A percentile compares a stretch with the other conserved stretches of the same genome.
These are phyloP conservation scores for Sanderia malayensis DNA, from an alignment of 30 jellyfish, hydroid and myxozoan genomes.

Conservation along the genomic window DNA sequence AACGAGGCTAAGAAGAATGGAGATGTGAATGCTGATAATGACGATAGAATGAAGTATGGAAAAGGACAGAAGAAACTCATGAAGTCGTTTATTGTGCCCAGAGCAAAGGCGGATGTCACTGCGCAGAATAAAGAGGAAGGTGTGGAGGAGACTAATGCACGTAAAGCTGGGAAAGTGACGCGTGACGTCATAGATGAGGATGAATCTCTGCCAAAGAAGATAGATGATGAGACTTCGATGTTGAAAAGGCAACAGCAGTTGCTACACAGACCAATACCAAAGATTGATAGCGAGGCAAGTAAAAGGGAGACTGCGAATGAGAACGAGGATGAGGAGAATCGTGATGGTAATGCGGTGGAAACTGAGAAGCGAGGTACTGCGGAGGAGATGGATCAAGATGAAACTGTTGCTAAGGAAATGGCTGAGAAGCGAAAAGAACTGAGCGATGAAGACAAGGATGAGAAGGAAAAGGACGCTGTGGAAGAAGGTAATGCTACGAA, in stretches of 20 bases:
- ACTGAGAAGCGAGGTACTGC: background rate
- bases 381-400: conserved; percentile 4
- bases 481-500: background rate
- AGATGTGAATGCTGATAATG: background rate
- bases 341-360: background rate
- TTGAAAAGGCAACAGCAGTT: conserved; percentile 36
- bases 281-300: background rate
- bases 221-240: conserved; percentile 21
- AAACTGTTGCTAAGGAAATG: background rate
- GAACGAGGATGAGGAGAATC: background rate
- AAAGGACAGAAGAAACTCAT: background rate
- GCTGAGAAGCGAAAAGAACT: too few relatives aligned
- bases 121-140: background rate
- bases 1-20: conserved; percentile 2
- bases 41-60: background rate
- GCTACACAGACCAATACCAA: conserved; percentile 17
- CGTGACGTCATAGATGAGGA: background rate
- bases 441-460: too few relatives aligned
- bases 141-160: background rate
- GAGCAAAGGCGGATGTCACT: background rate
- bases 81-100: background rate
- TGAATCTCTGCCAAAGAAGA: conserved; percentile 7
- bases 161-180: background rate
- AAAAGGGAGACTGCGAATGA: background rate
- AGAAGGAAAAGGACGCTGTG: background rate